Evolutionary conservation across 2,797 vertebrate species (phyloP).

Genomic region (Xenops minutus): DNA sequence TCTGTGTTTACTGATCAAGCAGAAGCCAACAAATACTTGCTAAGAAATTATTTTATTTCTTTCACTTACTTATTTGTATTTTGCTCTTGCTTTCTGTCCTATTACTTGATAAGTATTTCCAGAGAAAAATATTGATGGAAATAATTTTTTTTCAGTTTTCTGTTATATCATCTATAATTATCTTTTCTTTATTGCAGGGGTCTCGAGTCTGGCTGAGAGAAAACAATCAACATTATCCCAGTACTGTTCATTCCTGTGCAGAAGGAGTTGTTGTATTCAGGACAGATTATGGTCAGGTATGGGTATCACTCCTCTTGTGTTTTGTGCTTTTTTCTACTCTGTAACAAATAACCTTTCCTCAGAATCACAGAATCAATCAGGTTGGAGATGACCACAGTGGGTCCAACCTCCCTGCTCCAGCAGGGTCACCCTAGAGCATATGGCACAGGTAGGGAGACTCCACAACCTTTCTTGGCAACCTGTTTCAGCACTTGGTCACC

Average conservation of each 20-base stretch:
- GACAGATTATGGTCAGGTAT: conserved; percentile 94
- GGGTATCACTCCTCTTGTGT: background rate
- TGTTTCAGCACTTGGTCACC: background rate
- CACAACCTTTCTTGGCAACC: background rate
- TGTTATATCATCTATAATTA: background rate
- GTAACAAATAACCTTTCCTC: background rate
- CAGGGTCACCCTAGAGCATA: background rate
- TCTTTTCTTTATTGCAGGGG: conserved; percentile 78
- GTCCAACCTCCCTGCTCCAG: background rate
- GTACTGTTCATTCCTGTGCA: conserved; percentile 89
- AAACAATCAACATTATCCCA: conserved; percentile 90
- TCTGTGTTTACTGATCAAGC: background rate
- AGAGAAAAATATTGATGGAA: background rate
- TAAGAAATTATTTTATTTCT: background rate
- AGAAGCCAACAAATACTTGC: background rate
- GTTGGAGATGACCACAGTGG: background rate
- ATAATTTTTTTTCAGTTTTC: background rate
- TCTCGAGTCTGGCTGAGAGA: conserved; percentile 93
- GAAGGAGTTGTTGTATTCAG: conserved; percentile 89
- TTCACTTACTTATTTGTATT: background rate
- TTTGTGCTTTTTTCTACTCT: background rate
- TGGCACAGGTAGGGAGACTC: background rate
- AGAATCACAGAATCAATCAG: background rate
- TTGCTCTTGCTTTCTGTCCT: background rate
- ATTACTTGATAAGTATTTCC: background rate